Conservation (phyloP, 2,113 vertebrate genomes). For the Hepsetus odoe region DNA sequence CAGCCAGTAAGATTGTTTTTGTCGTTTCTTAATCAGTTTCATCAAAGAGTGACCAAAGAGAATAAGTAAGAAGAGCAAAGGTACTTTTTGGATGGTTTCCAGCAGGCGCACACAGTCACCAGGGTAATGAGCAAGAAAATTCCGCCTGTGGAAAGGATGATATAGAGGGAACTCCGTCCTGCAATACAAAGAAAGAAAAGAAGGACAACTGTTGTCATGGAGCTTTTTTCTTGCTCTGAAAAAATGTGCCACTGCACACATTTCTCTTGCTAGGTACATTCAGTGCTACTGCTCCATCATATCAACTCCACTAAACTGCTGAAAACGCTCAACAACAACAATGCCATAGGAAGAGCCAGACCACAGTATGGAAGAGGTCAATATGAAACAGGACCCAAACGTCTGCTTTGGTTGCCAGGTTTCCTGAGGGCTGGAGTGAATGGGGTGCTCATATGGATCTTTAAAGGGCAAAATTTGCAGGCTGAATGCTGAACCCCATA, state of each 20-base stretch:
- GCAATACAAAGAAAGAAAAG: conserved; percentile 31
- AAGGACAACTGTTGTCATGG: conserved; percentile 26
- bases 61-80: conserved; percentile 16
- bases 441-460: conserved; percentile 2
- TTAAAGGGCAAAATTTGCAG: conserved; percentile 36
- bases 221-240: neutral
- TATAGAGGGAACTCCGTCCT: conserved; percentile 98
- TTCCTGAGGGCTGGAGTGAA: conserved; percentile 29
- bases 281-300: neutral
- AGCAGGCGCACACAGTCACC: conserved; percentile 98
- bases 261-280: neutral
- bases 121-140: conserved; percentile 98
- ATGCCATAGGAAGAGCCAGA: conserved; percentile 10
- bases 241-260: neutral
- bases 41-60: conserved; percentile 4
- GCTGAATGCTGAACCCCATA: conserved; percentile 34
- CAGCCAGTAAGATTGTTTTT: neutral
- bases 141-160: conserved; percentile 95
- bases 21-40: too few species aligned
- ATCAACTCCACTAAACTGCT: neutral
- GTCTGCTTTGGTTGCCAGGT: conserved; percentile 27
- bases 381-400: conserved; percentile 6
- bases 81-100: conserved; percentile 97
- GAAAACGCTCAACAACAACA: conserved; percentile 1
- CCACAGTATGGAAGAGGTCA: neutral